Conservation (phyloP, 2,113 vertebrate species). For the Plestiodon gilberti region DNA sequence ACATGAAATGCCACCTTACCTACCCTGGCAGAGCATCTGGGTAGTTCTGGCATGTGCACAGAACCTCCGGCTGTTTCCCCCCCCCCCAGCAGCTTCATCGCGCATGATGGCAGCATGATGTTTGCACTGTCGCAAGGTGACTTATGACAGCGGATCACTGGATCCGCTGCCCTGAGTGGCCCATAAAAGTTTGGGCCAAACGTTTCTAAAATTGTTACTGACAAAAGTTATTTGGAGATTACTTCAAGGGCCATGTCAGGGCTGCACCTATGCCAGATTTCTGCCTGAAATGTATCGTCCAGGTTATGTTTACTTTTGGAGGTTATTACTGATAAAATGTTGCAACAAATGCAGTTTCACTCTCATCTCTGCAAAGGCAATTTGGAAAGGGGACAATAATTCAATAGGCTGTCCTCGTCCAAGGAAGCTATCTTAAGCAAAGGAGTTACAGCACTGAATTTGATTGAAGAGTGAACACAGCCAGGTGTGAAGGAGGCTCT, state of each 20-base stretch:
- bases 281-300: constrained; percentile 10
- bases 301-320: constrained; percentile 35
- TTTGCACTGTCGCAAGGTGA: too few species aligned
- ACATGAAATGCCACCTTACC: too few species aligned
- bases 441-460: background rate
- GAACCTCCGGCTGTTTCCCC: too few species aligned
- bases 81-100: too few species aligned
- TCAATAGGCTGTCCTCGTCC: constrained; percentile 1
- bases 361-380: constrained; percentile 3
- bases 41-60: too few species aligned
- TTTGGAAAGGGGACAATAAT: constrained; percentile 8
- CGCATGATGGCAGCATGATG: too few species aligned
- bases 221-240: background rate
- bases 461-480: constrained; percentile 25
- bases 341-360: constrained; percentile 7
- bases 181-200: background rate
- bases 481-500: constrained; percentile 40
- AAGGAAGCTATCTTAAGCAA: constrained; percentile 25
- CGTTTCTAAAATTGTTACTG: background rate
- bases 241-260: background rate
- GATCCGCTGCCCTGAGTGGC: too few species aligned
- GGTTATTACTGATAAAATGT: constrained; percentile 39
- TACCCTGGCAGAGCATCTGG: background rate
- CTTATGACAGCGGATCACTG: too few species aligned
- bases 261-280: background rate